A percentile compares a stretch with the other conserved stretches of the same genome.
Conservation (phyloP, 2,888 invertebrate species). For the Gnatocerus cornutus region DNA sequence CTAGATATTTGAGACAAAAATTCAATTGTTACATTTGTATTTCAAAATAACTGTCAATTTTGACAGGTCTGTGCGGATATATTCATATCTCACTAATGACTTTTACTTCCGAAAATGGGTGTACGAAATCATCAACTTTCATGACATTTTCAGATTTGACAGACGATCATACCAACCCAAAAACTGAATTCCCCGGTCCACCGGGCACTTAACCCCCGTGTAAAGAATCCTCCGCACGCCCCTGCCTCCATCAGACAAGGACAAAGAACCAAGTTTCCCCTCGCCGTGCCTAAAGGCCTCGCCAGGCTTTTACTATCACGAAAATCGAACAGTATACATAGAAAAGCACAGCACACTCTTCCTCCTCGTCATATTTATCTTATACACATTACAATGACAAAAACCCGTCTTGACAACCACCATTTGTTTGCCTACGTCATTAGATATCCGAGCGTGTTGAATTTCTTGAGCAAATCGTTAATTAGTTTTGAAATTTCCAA, state of each 20-base stretch:
- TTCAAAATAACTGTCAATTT: too few relatives aligned
- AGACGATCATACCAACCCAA: too few relatives aligned
- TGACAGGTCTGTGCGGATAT: too few relatives aligned
- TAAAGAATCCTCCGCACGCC: slow-evolving; percentile 2
- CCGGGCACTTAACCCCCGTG: too few relatives aligned
- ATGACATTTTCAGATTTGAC: too few relatives aligned
- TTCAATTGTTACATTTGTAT: too few relatives aligned
- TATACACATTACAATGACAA: not conserved
- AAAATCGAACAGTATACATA: slow-evolving; percentile 26
- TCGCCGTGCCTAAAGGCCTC: slow-evolving; percentile 5
- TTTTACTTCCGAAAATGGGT: too few relatives aligned
- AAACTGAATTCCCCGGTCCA: too few relatives aligned
- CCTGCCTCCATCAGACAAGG: slow-evolving; percentile 17
- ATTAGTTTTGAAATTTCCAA: slow-evolving; percentile 31
- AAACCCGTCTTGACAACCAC: slow-evolving; percentile 9
- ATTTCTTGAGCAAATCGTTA: slow-evolving; percentile 34
- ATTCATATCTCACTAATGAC: too few relatives aligned
- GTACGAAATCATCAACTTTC: too few relatives aligned
- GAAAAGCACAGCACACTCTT: slow-evolving; percentile 24
- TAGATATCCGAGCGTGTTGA: slow-evolving; percentile 16
- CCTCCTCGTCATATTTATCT: slow-evolving; percentile 9
- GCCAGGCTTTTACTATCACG: slow-evolving; percentile 15
- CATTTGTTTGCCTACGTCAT: slow-evolving; percentile 24
- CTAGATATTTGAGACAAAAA: too few relatives aligned
- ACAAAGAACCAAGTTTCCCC: slow-evolving; percentile 12